phyloP scores from a whole-genome alignment of 2,888 invertebrate genomes.

The Enoplolaimus lenunculus region DNA sequence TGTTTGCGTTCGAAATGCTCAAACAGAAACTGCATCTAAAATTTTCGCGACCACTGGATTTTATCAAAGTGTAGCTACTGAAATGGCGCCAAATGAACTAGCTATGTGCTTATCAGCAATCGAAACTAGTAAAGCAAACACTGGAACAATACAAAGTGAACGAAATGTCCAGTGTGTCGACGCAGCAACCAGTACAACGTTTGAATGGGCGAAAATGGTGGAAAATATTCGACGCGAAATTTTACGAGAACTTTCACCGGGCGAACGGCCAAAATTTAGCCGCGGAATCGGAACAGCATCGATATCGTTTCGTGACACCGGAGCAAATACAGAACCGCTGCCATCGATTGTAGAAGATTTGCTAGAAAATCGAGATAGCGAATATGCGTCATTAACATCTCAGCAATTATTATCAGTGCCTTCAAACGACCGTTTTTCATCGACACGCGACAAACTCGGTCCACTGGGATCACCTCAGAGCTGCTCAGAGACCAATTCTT shows the following conservation, averaged over 20 bases:
- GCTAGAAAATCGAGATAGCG: background rate
- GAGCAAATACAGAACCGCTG: background rate
- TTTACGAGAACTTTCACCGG: background rate
- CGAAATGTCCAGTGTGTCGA: no score
- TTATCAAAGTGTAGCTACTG: no score
- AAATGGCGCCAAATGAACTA: no score
- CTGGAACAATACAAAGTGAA: no score
- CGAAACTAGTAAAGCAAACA: no score
- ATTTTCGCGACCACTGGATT: no score
- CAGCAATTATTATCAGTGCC: no score
- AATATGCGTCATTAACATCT: background rate
- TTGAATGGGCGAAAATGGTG: background rate
- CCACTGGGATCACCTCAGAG: background rate
- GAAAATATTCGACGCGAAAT: background rate
- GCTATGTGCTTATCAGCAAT: no score
- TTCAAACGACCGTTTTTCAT: no score
- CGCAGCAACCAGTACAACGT: background rate
- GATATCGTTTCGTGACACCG: background rate
- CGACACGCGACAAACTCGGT: no score
- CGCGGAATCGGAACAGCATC: background rate
- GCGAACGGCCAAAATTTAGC: background rate
- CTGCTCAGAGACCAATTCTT: background rate
- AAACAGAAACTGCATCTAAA: no score
- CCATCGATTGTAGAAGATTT: background rate
- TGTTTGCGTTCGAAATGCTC: no score